Conservation (phyloP, 2,113 vertebrate genomes). For the Cepphus grylle region DNA sequence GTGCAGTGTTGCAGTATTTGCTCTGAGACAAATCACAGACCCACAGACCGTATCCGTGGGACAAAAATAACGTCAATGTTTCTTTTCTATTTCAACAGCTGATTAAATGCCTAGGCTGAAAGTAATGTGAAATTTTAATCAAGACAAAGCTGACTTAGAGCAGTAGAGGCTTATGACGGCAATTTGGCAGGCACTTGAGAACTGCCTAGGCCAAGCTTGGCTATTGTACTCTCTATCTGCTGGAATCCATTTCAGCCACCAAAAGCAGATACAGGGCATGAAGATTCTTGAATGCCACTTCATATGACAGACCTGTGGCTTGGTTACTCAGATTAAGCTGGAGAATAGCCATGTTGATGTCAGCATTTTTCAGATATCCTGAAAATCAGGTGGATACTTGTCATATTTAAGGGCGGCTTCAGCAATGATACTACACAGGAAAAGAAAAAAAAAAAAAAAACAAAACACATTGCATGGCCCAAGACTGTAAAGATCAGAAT, state of each 20-base stretch:
- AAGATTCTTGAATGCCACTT: background rate
- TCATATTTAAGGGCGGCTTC: background rate
- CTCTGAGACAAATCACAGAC: background rate
- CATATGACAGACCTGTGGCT: background rate
- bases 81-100: background rate
- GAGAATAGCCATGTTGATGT: background rate
- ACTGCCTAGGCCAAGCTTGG: background rate
- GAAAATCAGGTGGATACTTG: background rate
- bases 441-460: too few species aligned
- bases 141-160: background rate
- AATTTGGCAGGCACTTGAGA: background rate
- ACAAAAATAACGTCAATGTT: background rate
- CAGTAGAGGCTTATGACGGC: background rate
- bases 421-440: background rate
- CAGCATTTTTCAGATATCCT: background rate
- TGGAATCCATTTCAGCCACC: background rate
- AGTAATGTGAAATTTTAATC: background rate
- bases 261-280: background rate
- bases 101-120: background rate
- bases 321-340: background rate
- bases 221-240: background rate
- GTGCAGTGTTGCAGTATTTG: background rate
- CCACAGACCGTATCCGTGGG: rapidly evolving
- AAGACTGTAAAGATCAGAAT: background rate
- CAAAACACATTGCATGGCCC: background rate